Evolutionary conservation across 2,113 vertebrate genomes (phyloP), one percentile per base, ranked within the genome.

Genomic region (Halichoerus grypus): DNA sequence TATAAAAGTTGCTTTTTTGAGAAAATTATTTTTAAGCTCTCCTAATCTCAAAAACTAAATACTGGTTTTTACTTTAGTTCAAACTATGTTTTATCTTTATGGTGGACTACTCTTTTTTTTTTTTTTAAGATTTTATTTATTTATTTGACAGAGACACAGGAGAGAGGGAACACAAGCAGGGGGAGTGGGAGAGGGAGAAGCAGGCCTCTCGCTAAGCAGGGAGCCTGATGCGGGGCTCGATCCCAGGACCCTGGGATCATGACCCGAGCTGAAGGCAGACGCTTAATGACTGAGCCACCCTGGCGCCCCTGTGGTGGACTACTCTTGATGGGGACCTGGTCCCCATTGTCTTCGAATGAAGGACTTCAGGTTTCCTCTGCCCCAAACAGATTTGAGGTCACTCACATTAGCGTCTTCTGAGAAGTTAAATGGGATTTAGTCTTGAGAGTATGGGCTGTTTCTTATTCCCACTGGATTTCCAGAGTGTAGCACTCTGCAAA

Each of bases 1-100:
- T 71, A 5, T 80, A 80, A 65, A 93, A 86, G 24, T 53, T 94
- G 33, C 42, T 92, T 22, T 33, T 91, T 90, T 93, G 33, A 82
- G 89, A 97, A 89, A 76, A 84, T 57, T 53, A 65, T 61, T 95
- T 95, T 88, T 93, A 85, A 84, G 14, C 24, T 94, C 24, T 88
- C 19, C 74, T 49, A 88, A 89, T 94, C n/a, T 72, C 7, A 74
- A 49, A 93, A 88, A 33, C 36, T 84, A 82, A 74, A 24, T 65
- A 15, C 49, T 18, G 22, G 3, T 76, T 87, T 96, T 76, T 77
- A 82, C 59, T 19, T 77, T 55, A 46, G 39, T 95, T 97, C 18
- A 36, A 51, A 72, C 39, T 77, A 36, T 57, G 59, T 77, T 81
- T 88, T 24, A 36, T 8, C 15, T 84, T 76, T 49, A 24, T 90